Conservation (phyloP, 2,113 vertebrate species). For the Vulpes lagopus region DNA sequence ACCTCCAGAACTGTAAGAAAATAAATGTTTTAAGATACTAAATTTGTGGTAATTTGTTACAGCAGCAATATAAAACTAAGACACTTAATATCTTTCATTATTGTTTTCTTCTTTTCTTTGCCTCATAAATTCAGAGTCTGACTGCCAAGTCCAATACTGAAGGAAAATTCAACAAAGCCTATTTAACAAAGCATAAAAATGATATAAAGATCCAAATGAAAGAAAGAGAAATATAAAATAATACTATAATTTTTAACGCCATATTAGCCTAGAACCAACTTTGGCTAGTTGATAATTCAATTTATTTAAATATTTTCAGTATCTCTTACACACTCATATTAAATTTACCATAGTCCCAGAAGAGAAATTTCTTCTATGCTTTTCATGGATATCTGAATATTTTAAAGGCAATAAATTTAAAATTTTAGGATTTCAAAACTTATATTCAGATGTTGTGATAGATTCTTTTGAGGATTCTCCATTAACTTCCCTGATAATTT, state of each 20-base stretch:
- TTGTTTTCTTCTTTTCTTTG: constrained; percentile 35
- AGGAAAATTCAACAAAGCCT: constrained; percentile 16
- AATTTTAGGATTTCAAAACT: constrained; percentile 15
- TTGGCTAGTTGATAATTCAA: constrained; percentile 13
- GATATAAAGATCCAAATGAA: not conserved
- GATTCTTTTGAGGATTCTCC: not conserved
- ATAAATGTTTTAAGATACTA: constrained; percentile 10
- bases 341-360: not conserved
- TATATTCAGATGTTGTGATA: not conserved
- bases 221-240: constrained; percentile 22
- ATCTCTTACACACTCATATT: not conserved
- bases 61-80: constrained; percentile 11
- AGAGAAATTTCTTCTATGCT: constrained; percentile 31
- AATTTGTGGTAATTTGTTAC: not conserved
- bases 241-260: not conserved
- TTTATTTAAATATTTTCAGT: constrained; percentile 34
- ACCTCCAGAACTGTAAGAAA: not conserved
- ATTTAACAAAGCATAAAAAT: constrained; percentile 6
- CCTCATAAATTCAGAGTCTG: constrained; percentile 13
- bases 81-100: not conserved
- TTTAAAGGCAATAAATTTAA: constrained; percentile 35
- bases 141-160: not conserved
- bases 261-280: not conserved
- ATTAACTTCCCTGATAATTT: constrained; percentile 15
- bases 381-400: not conserved